A percentile compares a stretch with the other conserved stretches of the same genome.
These are phyloP conservation scores for Lophius americanus DNA, from an alignment of 2,797 vertebrate genomes.

Conservation along the genomic window DNA sequence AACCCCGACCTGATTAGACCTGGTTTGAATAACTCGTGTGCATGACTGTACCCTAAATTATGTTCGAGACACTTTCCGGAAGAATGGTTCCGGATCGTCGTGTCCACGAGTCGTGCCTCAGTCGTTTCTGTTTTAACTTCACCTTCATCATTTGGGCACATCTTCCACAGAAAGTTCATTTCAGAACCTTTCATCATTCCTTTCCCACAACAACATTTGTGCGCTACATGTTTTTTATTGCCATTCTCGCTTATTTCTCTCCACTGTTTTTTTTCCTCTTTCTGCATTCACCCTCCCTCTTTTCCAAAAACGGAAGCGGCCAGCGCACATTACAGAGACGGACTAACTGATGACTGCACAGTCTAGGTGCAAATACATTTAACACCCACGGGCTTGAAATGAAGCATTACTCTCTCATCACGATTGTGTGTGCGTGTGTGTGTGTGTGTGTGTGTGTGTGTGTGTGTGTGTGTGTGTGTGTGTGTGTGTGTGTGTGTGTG, in stretches of 20 bases:
- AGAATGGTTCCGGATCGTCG: too few relatives aligned
- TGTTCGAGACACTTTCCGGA: too few relatives aligned
- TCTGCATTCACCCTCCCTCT: slow-evolving; percentile 1
- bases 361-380: slow-evolving; percentile 36
- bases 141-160: neutral
- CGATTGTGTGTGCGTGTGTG: slow-evolving; percentile 5
- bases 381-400: slow-evolving; percentile 40
- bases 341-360: slow-evolving; percentile 35
- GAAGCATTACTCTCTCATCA: slow-evolving; percentile 55
- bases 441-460: slow-evolving; percentile 3
- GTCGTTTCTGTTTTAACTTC: neutral
- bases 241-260: slow-evolving; percentile 2
- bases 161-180: neutral
- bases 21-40: too few relatives aligned
- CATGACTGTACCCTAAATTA: too few relatives aligned
- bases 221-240: neutral
- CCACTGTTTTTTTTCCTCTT: neutral
- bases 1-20: too few relatives aligned
- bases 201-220: neutral
- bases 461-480: slow-evolving; percentile 3
- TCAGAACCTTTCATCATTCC: neutral
- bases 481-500: neutral
- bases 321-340: slow-evolving; percentile 21
- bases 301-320: slow-evolving; percentile 12
- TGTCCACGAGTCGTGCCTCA: too few relatives aligned